Percentiles rank a stretch among this genome's conserved stretches.
Evolutionary conservation across 2,797 vertebrate genomes (phyloP).

Genomic region (Tragelaphus eurycerus): DNA sequence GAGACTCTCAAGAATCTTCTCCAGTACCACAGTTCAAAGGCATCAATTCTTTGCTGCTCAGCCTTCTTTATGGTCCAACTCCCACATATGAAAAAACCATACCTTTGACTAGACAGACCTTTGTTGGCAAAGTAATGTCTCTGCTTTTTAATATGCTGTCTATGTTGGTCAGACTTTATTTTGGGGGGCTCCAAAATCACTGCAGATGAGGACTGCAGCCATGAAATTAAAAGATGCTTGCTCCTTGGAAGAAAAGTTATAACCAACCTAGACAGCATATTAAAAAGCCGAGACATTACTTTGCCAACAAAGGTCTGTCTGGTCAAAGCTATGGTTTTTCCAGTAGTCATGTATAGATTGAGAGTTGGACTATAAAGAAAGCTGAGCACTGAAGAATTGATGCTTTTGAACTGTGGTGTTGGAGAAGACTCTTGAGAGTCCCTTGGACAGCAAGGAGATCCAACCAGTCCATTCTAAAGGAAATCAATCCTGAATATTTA

Average conservation of each 20-base stretch:
- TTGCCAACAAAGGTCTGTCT: too few relatives aligned
- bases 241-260: background rate
- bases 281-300: too few relatives aligned
- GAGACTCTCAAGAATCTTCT: background rate
- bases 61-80: background rate
- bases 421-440: background rate
- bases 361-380: too few relatives aligned
- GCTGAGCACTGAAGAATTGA: too few relatives aligned
- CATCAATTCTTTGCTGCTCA: background rate
- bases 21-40: background rate
- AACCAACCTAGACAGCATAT: background rate
- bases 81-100: background rate
- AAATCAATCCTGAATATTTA: background rate
- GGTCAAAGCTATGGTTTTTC: too few relatives aligned
- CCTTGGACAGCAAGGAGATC: background rate
- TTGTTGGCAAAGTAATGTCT: background rate
- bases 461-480: background rate
- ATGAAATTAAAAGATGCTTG: background rate
- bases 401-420: too few relatives aligned
- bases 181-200: background rate
- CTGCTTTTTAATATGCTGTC: background rate
- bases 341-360: too few relatives aligned
- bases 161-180: background rate
- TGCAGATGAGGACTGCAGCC: background rate
- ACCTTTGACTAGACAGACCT: background rate